Base-by-base conservation (phyloP, 1,140 invertebrate species). In the Pogonognathellus flavescens region DNA sequence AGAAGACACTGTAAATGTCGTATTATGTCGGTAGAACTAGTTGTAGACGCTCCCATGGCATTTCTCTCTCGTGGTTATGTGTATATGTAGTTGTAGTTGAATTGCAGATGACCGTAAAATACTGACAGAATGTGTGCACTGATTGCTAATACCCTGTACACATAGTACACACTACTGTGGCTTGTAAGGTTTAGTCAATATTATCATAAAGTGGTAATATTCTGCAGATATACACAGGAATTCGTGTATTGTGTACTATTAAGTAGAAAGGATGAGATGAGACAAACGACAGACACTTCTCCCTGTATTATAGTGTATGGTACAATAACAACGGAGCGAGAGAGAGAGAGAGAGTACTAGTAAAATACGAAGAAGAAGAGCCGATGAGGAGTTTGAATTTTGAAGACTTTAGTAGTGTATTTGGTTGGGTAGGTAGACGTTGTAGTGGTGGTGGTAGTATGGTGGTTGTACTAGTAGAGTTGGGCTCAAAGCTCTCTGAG, bases 151-250 rank as follows among this genome's bases (percentile, higher is more conserved):
- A 66, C 62, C 25, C 6, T 66, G 6, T 25, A 25, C 9, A 60
- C 25, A 25, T 11, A 5, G 11, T 66, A 20, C 25, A 25, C 22
- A 31, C 62, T 66, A 66, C 25, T 66, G 62, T 66, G 25, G 22
- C 62, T 66, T 66, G 62, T 66, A 20, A 66, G 62, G 62, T 25
- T 66, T 25, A 25, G 70, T 50, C 31, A 76, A 76, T 76, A 76
- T 76, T 76, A 49, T 49, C 41, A n/a, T 16, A 50, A 16, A 49
- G 66, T 66, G 4, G 20, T 14, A 22, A 25, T 66, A 66, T 25
- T 66, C 10, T 6, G 62, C 5, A 14, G 22, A 25, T 10, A 66
- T 25, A 25, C 11, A 31, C 16, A 6, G 59, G 18, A 20, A 25
- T 66, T 60, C n/a, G 59, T 20, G 22, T 60, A 60, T 60, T 60